Percentiles rank a stretch among this genome's conserved stretches.
phyloP scores from a whole-genome alignment of 2,888 invertebrate species.

The Archips xylosteana region DNA sequence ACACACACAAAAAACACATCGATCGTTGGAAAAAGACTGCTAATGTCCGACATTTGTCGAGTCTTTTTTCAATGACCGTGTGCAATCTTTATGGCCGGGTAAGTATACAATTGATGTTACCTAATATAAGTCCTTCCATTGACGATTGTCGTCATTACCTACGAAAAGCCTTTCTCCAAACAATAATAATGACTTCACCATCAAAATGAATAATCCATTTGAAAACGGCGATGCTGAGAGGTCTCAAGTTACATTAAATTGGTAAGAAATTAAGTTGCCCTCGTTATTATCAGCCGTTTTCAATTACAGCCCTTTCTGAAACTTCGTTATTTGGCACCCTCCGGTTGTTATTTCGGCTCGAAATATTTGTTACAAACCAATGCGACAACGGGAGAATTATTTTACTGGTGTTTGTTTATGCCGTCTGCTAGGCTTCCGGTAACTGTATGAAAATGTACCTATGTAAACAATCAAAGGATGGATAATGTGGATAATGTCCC shows the following conservation, averaged over 20 bases:
- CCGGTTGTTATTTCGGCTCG: conserved; percentile 4
- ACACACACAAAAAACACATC: too few species aligned
- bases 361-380: conserved; percentile 7
- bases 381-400: neutral
- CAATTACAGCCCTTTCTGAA: conserved; percentile 51
- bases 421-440: neutral
- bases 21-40: too few species aligned
- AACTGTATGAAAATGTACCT: neutral
- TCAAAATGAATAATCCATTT: neutral
- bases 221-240: neutral
- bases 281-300: conserved; percentile 51
- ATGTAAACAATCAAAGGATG: neutral
- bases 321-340: conserved; percentile 36
- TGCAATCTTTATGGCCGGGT: too few species aligned
- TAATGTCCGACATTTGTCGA: too few species aligned
- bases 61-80: too few species aligned
- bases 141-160: neutral
- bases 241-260: conserved; percentile 39
- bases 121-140: neutral
- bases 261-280: conserved; percentile 42
- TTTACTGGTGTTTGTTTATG: neutral
- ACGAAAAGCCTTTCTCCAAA: neutral
- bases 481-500: neutral
- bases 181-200: neutral
- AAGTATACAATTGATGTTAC: too few species aligned